Conservation (phyloP, 2,113 vertebrate genomes). For the Planiliza haematocheilus region DNA sequence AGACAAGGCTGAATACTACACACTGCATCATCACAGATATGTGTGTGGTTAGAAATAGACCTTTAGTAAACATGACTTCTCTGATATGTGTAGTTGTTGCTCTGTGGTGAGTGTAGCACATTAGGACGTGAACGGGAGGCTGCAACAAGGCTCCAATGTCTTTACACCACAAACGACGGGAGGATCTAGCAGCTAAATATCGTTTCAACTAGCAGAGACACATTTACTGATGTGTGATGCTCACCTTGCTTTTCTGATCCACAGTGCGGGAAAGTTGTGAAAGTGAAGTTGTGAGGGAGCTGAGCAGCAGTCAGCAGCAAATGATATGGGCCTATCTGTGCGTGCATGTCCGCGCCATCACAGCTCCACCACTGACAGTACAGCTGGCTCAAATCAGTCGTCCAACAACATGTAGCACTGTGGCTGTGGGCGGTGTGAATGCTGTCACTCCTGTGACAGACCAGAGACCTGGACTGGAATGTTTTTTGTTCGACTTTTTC, state of each 20-base stretch:
- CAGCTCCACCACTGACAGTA: constrained; percentile 37
- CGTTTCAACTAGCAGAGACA: constrained; percentile 6
- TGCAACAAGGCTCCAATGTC: constrained; percentile 4
- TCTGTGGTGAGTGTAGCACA: constrained; percentile 7
- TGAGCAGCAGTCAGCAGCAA: constrained; percentile 5
- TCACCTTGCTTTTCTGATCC: neutral
- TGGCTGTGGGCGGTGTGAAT: constrained; percentile 47
- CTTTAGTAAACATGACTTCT: neutral
- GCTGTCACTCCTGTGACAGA: constrained; percentile 37
- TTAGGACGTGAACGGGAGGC: neutral
- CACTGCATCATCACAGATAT: constrained; percentile 18
- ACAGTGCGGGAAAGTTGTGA: constrained; percentile 20
- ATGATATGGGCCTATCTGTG: constrained; percentile 15
- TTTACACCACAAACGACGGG: constrained; percentile 27
- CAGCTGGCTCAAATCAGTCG: constrained; percentile 46
- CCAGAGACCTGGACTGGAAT: constrained; percentile 25
- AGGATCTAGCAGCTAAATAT: constrained; percentile 18
- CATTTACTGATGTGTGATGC: constrained; percentile 11
- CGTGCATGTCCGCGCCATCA: constrained; percentile 12
- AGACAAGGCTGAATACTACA: constrained; percentile 36
- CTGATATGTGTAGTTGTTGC: neutral
- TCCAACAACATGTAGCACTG: constrained; percentile 21
- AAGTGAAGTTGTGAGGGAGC: constrained; percentile 18
- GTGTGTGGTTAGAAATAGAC: constrained; percentile 17
- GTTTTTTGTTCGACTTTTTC: constrained; percentile 10